These are phyloP conservation scores for Argynnis bischoffii DNA, from an alignment of 2,888 invertebrate species.

Conservation along the genomic window DNA sequence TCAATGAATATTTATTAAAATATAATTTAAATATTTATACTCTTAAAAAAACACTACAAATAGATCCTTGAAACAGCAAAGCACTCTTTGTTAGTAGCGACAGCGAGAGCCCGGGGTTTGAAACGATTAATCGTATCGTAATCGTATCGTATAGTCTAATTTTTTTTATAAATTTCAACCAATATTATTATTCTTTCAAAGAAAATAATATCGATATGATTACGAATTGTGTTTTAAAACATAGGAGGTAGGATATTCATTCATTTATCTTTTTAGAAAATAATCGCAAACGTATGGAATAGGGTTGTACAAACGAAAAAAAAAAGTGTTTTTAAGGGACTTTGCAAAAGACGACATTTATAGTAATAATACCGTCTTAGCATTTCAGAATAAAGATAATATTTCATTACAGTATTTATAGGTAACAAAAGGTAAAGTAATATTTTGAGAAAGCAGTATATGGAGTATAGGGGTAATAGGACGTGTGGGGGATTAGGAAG, in stretches of 20 bases:
- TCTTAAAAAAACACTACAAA: constrained; percentile 8
- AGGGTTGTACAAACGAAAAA: no score
- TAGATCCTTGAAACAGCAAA: constrained; percentile 25
- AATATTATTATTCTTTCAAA: not conserved
- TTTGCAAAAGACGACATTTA: no score
- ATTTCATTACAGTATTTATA: no score
- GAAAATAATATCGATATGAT: constrained; percentile 12
- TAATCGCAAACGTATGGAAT: no score
- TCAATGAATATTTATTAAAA: not conserved
- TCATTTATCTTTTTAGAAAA: no score
- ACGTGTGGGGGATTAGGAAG: constrained; percentile 23
- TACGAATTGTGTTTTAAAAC: constrained; percentile 1
- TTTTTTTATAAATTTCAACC: not conserved
- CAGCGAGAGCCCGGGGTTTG: constrained; percentile 21
- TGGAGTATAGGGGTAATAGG: not conserved
- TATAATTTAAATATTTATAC: not conserved
- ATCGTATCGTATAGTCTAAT: constrained; percentile 12
- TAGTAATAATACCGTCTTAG: no score
- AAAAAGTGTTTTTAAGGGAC: no score
- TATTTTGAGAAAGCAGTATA: not conserved
- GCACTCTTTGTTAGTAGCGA: constrained; percentile 35
- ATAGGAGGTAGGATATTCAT: not conserved
- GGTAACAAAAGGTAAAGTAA: no score
- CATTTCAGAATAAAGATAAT: no score
- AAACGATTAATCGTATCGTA: constrained; percentile 11